phyloP scores from a whole-genome alignment of 2,113 vertebrate genomes.

The Sciurus niger region DNA sequence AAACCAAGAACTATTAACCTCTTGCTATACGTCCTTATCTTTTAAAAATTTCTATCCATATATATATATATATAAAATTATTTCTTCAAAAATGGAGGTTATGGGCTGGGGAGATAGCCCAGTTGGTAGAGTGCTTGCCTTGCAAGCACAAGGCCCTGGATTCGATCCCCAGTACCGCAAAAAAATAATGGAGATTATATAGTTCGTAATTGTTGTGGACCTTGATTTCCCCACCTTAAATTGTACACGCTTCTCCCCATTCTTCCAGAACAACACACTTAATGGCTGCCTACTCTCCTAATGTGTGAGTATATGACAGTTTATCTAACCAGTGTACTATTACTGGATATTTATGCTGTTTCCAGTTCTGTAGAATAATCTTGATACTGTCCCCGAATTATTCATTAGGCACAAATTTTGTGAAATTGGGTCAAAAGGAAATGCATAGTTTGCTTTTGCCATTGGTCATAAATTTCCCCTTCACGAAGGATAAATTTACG shows the following conservation, averaged over 20 bases:
- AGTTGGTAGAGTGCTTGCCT: too few relatives aligned
- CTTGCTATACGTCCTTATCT: conserved; percentile 39
- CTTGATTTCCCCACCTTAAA: background rate
- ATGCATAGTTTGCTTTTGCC: background rate
- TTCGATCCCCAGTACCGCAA: too few relatives aligned
- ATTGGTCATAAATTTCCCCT: background rate
- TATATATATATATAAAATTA: background rate
- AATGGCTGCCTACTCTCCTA: background rate
- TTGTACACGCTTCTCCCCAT: background rate
- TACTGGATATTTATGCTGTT: conserved; percentile 38
- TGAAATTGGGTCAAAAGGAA: background rate
- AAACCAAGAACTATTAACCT: conserved; percentile 5
- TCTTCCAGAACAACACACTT: background rate
- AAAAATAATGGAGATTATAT: background rate
- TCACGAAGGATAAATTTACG: background rate
- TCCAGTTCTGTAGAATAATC: conserved; percentile 2
- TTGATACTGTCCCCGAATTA: background rate
- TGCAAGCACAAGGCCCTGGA: too few relatives aligned
- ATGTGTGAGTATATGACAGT: background rate
- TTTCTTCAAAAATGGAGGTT: conserved; percentile 48
- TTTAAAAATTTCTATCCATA: conserved; percentile 14
- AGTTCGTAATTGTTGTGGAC: background rate
- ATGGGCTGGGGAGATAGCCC: background rate
- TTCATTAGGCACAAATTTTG: background rate
- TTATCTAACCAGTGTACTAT: background rate